Conservation (phyloP, 2,113 vertebrate species). For the Sinosuthora webbiana region DNA sequence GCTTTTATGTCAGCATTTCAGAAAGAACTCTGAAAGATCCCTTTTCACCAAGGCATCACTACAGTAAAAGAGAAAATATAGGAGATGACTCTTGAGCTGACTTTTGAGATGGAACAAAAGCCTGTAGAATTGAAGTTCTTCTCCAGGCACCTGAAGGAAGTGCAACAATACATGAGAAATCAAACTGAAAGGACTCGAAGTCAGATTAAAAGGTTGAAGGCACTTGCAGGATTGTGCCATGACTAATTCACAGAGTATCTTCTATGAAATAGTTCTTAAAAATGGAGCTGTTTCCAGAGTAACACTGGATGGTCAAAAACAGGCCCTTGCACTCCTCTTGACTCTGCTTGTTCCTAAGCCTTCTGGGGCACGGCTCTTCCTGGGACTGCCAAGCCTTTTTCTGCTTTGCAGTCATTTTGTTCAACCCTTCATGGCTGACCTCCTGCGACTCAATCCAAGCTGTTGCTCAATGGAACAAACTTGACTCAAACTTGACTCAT, state of each 20-base stretch:
- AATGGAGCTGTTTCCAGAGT: background rate
- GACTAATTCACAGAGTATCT: background rate
- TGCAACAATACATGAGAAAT: background rate
- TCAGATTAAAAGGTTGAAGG: background rate
- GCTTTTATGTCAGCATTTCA: background rate
- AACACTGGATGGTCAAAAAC: background rate
- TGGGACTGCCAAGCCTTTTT: background rate
- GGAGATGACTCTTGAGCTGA: background rate
- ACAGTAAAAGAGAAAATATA: background rate
- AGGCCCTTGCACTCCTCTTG: background rate
- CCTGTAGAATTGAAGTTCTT: background rate
- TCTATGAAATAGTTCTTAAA: background rate
- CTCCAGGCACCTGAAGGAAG: background rate
- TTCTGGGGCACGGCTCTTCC: background rate
- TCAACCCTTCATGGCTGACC: rapidly evolving
- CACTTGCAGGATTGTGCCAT: background rate
- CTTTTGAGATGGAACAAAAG: background rate
- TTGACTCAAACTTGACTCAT: background rate
- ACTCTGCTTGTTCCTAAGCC: background rate
- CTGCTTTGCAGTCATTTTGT: background rate
- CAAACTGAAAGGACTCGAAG: background rate
- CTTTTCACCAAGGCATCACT: background rate
- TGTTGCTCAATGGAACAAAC: background rate
- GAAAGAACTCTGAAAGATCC: background rate
- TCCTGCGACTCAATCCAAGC: background rate